These are phyloP conservation scores for Trichechus manatus DNA, from an alignment of 2,113 vertebrate species.

Conservation along the genomic window DNA sequence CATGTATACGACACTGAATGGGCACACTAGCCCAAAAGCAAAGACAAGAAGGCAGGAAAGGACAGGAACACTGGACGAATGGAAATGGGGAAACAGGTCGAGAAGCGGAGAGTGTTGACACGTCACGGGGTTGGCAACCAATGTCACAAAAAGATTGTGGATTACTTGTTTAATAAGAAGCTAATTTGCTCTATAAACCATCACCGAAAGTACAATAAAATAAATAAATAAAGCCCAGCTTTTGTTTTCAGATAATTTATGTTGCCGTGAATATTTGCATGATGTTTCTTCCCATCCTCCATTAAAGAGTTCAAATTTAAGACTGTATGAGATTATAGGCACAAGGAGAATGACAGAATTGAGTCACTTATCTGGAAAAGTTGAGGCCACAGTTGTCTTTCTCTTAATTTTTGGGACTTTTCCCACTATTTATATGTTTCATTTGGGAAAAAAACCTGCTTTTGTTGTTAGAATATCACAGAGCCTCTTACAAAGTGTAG, in stretches of 20 bases:
- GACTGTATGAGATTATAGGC: neutral
- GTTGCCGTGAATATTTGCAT: neutral
- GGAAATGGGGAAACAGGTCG: too few species aligned
- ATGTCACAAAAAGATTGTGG: too few species aligned
- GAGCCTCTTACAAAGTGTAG: neutral
- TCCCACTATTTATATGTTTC: neutral
- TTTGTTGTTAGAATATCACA: neutral
- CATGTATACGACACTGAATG: too few species aligned
- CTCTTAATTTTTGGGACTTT: neutral
- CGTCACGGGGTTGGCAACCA: too few species aligned
- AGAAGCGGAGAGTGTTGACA: too few species aligned
- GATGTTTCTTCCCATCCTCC: neutral
- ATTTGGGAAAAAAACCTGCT: neutral
- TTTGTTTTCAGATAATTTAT: neutral
- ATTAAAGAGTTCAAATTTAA: neutral
- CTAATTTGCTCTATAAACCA: too few species aligned
- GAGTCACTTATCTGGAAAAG: neutral
- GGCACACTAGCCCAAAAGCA: too few species aligned
- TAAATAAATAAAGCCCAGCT: neutral
- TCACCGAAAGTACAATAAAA: too few species aligned
- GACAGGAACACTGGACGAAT: too few species aligned
- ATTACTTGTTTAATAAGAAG: too few species aligned
- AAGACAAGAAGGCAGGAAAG: too few species aligned
- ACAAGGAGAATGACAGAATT: neutral
- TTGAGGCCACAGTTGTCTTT: slow-evolving; percentile 13